phyloP scores from a whole-genome alignment of 53 echinoderm and acorn worm species.

The Zoroaster sp. region DNA sequence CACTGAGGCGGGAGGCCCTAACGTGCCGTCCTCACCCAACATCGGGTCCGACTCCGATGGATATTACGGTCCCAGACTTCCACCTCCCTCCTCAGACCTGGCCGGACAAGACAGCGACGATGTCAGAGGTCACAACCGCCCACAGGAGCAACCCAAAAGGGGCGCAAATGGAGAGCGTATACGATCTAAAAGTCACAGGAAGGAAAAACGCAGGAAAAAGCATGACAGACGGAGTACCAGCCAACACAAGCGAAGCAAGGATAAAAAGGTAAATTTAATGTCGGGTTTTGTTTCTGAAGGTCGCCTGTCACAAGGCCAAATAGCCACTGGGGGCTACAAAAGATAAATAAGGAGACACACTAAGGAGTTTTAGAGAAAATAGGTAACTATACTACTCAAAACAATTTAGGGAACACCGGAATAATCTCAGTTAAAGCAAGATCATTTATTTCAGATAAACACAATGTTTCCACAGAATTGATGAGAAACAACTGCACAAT shows the following conservation, averaged over 20 bases:
- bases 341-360: background rate
- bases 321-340: background rate
- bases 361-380: no score
- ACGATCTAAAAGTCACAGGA: constrained; percentile 6
- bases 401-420: no score
- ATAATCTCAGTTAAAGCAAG: no score
- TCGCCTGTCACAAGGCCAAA: background rate
- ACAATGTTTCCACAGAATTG: no score
- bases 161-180: background rate
- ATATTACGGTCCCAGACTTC: constrained; percentile 64
- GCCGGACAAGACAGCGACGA: background rate
- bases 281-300: background rate
- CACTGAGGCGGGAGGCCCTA: background rate
- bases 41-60: constrained; percentile 36
- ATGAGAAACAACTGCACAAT: no score
- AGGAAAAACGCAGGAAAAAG: constrained; percentile 50
- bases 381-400: no score
- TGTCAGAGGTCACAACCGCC: background rate
- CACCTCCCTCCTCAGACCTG: constrained; percentile 24
- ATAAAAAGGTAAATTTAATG: background rate
- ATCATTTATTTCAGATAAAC: no score
- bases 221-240: constrained; percentile 1
- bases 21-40: background rate
- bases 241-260: constrained; percentile 1
- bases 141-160: background rate